Evolutionary conservation across 2,888 invertebrate species (phyloP), one percentile per base, ranked within the genome.

Genomic region (Caenorhabditis becei): DNA sequence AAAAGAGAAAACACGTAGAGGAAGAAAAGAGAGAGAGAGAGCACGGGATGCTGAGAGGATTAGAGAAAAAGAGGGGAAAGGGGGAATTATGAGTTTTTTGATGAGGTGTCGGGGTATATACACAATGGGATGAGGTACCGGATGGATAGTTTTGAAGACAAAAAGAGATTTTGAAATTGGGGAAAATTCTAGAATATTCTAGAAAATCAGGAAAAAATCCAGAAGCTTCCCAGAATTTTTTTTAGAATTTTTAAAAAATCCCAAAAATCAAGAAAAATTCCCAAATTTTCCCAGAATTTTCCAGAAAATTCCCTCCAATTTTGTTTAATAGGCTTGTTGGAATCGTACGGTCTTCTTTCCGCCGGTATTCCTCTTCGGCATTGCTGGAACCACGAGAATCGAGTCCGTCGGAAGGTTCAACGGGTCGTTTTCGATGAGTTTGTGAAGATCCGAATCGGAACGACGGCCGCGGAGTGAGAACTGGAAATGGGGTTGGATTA

Each of bases 381-480:
- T 66, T 16, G 74, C 26, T 10, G 58, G 59, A 35, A 78, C 74
- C 14, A 70, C 66, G 11, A 66, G 56, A 47, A 65, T 65, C 24
- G 77, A 62, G 51, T 77, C 74, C 8, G 71, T 53, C 51, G 58
- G 47, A n/a, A 66, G 32, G 37, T 71, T 79, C 74, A 79, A 47
- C 35, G 58, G 61, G 54, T 84, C 79, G 37, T 78, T 75, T 26
- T 83, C 81, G 63, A 86, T 84, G 23, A 86, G 59, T 51, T 82
- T 82, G 59, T 84, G 80, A 58, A 81, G 72, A 51, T 86, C 86
- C 7, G 86, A 86, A 41, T 82, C 61, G 26, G 61, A 61, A 0
- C 82, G 77, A 18, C 71, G 74, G 32, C 69, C 72, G 14, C 79
- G 74, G 4, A 67, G 70, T 10, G 71, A n/a, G 51, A 65, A 65